Percentiles rank a stretch among this genome's conserved stretches.
Conservation (phyloP, 2,113 vertebrate species). For the Boleophthalmus pectinirostris region DNA sequence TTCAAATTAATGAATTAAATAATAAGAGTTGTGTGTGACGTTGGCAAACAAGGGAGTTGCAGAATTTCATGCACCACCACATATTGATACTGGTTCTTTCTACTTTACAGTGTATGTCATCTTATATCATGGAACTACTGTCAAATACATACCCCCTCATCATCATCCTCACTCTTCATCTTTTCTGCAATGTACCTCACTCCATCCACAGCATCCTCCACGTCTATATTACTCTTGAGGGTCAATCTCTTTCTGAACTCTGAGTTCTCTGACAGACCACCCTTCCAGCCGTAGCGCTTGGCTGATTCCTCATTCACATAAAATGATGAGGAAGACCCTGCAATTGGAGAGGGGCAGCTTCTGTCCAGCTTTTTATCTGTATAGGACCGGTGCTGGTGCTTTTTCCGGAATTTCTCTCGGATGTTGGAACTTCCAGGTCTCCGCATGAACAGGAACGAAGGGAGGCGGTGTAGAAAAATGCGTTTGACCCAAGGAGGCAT, state of each 20-base stretch:
- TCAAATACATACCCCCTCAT: constrained; percentile 74
- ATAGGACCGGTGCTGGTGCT: constrained; percentile 66
- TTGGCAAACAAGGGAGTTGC: not conserved
- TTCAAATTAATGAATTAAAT: too few relatives aligned
- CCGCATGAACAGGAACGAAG: constrained; percentile 78
- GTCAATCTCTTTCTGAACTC: constrained; percentile 75
- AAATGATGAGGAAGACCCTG: constrained; percentile 67
- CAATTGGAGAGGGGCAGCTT: constrained; percentile 32
- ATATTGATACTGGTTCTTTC: too few relatives aligned
- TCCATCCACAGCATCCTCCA: constrained; percentile 78
- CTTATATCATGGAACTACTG: not conserved
- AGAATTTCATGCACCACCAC: too few relatives aligned
- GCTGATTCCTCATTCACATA: constrained; percentile 75
- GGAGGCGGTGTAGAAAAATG: constrained; percentile 75
- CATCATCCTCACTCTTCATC: constrained; percentile 80
- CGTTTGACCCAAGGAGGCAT: constrained; percentile 82
- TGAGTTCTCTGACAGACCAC: constrained; percentile 68
- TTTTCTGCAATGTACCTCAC: constrained; percentile 81
- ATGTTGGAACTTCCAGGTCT: constrained; percentile 75
- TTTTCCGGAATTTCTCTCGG: constrained; percentile 70
- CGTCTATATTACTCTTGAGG: constrained; percentile 69
- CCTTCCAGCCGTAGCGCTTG: constrained; percentile 72
- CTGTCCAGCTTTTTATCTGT: constrained; percentile 59
- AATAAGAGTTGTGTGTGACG: not conserved
- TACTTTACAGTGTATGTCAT: too few relatives aligned